Evolutionary conservation across 2,888 invertebrate species (phyloP), one percentile per base, ranked within the genome.

Genomic region (Aspidiotus destructor): DNA sequence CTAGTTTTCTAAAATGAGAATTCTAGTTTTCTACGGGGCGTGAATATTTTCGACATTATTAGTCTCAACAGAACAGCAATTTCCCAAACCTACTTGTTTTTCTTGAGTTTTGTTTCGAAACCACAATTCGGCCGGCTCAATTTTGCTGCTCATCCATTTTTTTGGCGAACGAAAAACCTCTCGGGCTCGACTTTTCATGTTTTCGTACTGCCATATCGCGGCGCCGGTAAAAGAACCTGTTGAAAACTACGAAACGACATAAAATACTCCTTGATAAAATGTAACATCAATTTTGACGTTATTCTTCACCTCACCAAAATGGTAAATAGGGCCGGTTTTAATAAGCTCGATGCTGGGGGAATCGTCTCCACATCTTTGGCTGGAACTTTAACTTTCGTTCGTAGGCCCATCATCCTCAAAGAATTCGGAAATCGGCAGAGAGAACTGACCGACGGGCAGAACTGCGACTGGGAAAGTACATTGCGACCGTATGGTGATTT

Each of bases 171-270:
- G 41, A 9, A 65, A 54, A 1, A 65, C 41, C 41, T 54, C 13
- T 65, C 54, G 40, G 13, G 75, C 74, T 70, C 72, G 73, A 41
- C 71, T 71, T 68, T 81, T 75, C 72, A 82, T 76, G 69, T 77
- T 82, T 79, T 95, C 95, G 80, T 95, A 94, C 77, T 94, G 90
- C 88, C 91, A 89, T 72, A 95, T 86, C 16, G 89, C 84, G 73
- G 89, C 88, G 15, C 86, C 87, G 40, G 83, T 80, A 75, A 92
- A 83, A 76, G 88, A 86, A 16, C 84, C 82, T 60, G 86, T 78
- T 74, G 84, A 82, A 73, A 89, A 85, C 88, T 88, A 73, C 28
- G 28, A 17, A 54, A 41, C 13, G 8, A 54, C 52, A 40, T 44
- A 44, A 60, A 55, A 11, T 11, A n/a, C 7, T 16, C 1, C 6